Evolutionary conservation across 2,888 invertebrate species (phyloP).

Genomic region (Entomobrya multifasciata): DNA sequence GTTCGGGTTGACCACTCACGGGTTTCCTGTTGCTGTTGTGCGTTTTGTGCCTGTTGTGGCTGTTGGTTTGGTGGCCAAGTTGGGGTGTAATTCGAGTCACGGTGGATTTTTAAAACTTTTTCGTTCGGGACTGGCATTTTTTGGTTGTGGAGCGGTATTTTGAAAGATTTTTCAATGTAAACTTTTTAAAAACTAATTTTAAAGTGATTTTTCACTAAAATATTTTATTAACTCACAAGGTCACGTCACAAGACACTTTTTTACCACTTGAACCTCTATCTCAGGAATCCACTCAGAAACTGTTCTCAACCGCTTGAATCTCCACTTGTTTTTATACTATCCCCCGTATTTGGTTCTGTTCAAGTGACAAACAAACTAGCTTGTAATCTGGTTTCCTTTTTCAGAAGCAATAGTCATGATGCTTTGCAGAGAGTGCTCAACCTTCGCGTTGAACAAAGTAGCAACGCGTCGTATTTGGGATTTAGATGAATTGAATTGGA

Average conservation of each 20-base stretch:
- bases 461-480: not conserved
- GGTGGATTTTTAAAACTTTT: conserved; percentile 27
- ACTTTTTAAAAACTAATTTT: too few relatives aligned
- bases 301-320: not conserved
- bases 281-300: not conserved
- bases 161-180: not conserved
- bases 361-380: not conserved
- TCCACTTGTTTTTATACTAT: not conserved
- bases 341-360: not conserved
- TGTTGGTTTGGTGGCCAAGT: not conserved
- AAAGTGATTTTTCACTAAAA: too few relatives aligned
- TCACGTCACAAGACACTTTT: not conserved
- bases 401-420: not conserved
- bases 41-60: not conserved
- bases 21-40: conserved; percentile 28
- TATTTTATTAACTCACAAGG: not conserved
- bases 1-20: not conserved
- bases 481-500: not conserved
- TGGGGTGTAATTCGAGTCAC: conserved; percentile 6
- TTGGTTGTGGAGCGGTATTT: not conserved
- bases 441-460: not conserved
- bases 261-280: too few relatives aligned
- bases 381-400: not conserved
- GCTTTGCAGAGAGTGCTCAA: too few relatives aligned
- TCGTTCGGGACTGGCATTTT: conserved; percentile 45